A percentile compares a stretch with the other conserved stretches of the same genome.
These are phyloP conservation scores for Lagopus leucura DNA, from an alignment of 2,113 vertebrate species.

Conservation along the genomic window DNA sequence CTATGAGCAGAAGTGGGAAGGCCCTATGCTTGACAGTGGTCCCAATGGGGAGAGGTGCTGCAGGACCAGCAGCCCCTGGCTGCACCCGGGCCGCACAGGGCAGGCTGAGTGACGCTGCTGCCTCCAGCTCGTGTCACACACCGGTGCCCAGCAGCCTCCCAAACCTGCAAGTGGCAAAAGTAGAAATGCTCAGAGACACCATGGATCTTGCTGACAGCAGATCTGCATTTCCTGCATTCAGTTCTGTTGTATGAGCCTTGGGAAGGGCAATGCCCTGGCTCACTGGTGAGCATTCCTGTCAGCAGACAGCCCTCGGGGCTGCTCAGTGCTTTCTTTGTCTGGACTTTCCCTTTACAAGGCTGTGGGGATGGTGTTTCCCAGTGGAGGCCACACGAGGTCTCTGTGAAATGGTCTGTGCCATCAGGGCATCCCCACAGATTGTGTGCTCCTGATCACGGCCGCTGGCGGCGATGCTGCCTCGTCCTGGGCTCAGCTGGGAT, in stretches of 20 bases:
- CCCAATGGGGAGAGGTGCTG: not conserved
- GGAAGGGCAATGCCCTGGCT: not conserved
- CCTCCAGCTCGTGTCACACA: not conserved
- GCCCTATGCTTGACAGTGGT: not conserved
- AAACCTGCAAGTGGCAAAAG: not conserved
- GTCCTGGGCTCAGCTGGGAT: no score
- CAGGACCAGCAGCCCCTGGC: accelerated
- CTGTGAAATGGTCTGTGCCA: not conserved
- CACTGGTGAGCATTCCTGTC: not conserved
- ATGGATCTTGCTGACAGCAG: not conserved
- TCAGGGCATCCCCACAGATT: accelerated
- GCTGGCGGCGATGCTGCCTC: not conserved
- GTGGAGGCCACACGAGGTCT: not conserved
- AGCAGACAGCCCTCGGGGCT: not conserved
- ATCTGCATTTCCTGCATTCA: not conserved
- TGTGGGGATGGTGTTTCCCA: not conserved
- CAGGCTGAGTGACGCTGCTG: not conserved
- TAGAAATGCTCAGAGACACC: not conserved
- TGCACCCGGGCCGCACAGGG: not conserved
- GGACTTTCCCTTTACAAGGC: not conserved
- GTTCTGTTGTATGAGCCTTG: not conserved
- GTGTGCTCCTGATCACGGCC: not conserved
- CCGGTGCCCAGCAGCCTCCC: not conserved
- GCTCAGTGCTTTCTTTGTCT: not conserved
- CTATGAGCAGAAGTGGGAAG: not conserved